Evolutionary conservation across 2,113 vertebrate genomes (phyloP).

Genomic region (Macrotus californicus): DNA sequence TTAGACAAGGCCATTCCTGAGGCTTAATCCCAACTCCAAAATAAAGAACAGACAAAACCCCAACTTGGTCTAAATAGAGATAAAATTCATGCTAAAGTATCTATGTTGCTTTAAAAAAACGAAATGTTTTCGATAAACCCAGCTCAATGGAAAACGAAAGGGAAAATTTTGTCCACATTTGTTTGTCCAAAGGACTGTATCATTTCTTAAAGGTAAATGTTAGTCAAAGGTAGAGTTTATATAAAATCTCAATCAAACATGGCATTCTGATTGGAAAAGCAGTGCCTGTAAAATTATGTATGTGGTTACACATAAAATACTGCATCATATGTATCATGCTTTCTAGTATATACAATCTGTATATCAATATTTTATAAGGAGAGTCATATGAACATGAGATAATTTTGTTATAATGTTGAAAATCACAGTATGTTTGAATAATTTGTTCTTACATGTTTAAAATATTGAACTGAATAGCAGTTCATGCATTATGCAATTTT

Average conservation of each 20-base stretch:
- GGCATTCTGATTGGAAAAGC: neutral
- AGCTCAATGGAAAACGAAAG: neutral
- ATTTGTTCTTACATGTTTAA: neutral
- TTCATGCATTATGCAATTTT: neutral
- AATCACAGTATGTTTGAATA: neutral
- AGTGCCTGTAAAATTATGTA: neutral
- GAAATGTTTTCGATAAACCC: neutral
- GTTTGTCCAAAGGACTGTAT: neutral
- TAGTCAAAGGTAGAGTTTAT: neutral
- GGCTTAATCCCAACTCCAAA: neutral
- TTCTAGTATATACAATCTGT: neutral
- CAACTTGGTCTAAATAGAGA: neutral
- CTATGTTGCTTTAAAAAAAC: neutral
- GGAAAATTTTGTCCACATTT: neutral
- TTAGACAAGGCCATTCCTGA: neutral
- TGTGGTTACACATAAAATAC: neutral
- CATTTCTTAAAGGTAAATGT: neutral
- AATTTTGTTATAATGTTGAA: constrained; percentile 17
- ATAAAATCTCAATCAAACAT: constrained; percentile 13
- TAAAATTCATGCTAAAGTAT: neutral
- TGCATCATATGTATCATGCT: neutral
- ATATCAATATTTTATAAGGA: constrained; percentile 9
- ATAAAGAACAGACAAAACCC: neutral
- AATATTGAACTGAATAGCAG: constrained; percentile 16
- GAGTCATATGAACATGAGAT: neutral